Evolutionary conservation across 2,888 invertebrate genomes (phyloP).

Genomic region (Sisyra nigra): DNA sequence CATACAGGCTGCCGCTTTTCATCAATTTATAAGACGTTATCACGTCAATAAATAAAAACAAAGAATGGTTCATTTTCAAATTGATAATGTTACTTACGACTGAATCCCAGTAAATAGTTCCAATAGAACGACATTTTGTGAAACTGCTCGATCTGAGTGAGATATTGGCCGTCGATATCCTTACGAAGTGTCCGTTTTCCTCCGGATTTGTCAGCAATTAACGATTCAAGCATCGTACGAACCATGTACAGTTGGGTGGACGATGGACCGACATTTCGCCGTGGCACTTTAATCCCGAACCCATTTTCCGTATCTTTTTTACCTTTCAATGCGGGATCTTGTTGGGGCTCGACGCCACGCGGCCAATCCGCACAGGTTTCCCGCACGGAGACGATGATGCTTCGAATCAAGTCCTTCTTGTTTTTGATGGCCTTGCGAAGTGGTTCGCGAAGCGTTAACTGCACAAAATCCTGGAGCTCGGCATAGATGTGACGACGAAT

Average conservation of each 20-base stretch:
- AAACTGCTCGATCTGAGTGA: slow-evolving; percentile 88
- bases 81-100: slow-evolving; percentile 38
- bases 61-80: no score
- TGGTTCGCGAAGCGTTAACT: slow-evolving; percentile 75
- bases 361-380: slow-evolving; percentile 98
- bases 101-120: slow-evolving; percentile 85
- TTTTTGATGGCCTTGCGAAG: slow-evolving; percentile 93
- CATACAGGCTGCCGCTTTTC: no score
- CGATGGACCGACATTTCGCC: slow-evolving; percentile 84
- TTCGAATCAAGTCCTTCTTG: slow-evolving; percentile 88
- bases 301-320: slow-evolving; percentile 89
- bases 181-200: slow-evolving; percentile 88
- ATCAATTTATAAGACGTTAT: no score
- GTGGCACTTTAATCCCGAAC: slow-evolving; percentile 80
- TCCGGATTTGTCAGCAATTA: slow-evolving; percentile 94
- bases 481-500: slow-evolving; percentile 86
- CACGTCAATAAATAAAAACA: no score
- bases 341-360: slow-evolving; percentile 75
- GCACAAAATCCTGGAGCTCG: slow-evolving; percentile 94
- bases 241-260: slow-evolving; percentile 97
- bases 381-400: slow-evolving; percentile 91
- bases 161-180: slow-evolving; percentile 87
- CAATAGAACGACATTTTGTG: slow-evolving; percentile 95
- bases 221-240: slow-evolving; percentile 92
- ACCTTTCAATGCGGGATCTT: slow-evolving; percentile 82